A percentile compares a stretch with the other conserved stretches of the same genome.
Conservation (phyloP, 2,113 vertebrate species). For the Oenanthe oenanthe region DNA sequence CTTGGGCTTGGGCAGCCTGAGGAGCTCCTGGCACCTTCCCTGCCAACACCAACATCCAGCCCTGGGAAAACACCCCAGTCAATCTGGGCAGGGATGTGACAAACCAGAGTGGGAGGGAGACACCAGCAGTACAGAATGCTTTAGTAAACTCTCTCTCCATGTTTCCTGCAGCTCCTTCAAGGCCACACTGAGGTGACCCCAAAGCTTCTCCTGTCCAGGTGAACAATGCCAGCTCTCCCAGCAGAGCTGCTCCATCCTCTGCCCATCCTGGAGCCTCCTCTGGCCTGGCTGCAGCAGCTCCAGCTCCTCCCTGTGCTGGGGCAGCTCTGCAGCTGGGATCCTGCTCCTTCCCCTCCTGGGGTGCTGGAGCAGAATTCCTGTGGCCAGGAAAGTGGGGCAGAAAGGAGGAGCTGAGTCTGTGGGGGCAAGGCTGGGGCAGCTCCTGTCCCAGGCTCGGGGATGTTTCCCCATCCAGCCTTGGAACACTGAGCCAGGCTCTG, state of each 20-base stretch:
- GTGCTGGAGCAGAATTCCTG: background rate
- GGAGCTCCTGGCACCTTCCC: background rate
- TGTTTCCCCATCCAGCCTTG: background rate
- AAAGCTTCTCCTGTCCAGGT: background rate
- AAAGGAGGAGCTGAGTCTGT: background rate
- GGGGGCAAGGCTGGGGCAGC: background rate
- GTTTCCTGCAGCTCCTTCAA: background rate
- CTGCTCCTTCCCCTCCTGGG: background rate
- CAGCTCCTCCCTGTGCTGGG: background rate
- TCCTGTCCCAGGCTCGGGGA: fast-evolving
- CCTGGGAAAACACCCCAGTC: background rate
- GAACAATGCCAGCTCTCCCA: background rate
- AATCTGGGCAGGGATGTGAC: background rate
- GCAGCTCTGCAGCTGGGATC: background rate
- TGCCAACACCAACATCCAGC: background rate
- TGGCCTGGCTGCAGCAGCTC: background rate
- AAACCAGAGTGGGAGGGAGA: background rate
- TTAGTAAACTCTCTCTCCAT: background rate
- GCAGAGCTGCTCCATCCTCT: background rate
- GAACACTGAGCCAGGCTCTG: background rate
- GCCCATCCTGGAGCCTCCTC: background rate
- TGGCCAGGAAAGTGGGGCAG: background rate
- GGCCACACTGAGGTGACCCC: fast-evolving
- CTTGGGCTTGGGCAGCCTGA: background rate
- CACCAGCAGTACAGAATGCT: background rate